phyloP scores from a whole-genome alignment of 1,140 invertebrate genomes.

The Calosoma granatense region DNA sequence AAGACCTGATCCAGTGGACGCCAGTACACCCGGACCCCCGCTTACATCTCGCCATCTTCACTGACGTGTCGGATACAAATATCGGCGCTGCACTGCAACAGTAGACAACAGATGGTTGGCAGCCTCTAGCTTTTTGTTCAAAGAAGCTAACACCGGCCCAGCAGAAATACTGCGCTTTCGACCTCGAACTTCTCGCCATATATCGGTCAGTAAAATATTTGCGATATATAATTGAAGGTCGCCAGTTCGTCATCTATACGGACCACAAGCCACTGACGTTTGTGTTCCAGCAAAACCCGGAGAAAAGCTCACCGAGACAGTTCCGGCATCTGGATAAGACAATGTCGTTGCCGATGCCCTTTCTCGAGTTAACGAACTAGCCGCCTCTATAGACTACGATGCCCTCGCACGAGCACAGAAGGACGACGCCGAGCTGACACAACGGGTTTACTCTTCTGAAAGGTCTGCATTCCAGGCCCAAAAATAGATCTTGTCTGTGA shows the following conservation, averaged over 20 bases:
- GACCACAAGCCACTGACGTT: slow-evolving; percentile 30
- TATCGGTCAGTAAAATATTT: slow-evolving; percentile 27
- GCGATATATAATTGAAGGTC: slow-evolving; percentile 23
- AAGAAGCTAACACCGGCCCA: slow-evolving; percentile 24
- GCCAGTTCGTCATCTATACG: slow-evolving; percentile 25
- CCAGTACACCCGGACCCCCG: slow-evolving; percentile 19
- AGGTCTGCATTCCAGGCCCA: slow-evolving; percentile 9
- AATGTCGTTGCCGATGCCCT: slow-evolving; percentile 25
- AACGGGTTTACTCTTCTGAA: slow-evolving; percentile 5
- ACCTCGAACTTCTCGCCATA: slow-evolving; percentile 31
- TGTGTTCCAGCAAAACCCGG: slow-evolving; percentile 23
- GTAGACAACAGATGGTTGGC: slow-evolving; percentile 13
- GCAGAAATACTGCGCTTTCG: slow-evolving; percentile 24
- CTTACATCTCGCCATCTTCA: slow-evolving; percentile 15
- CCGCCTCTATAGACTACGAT: slow-evolving; percentile 8
- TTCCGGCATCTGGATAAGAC: slow-evolving; percentile 16
- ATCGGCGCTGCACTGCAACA: slow-evolving; percentile 32
- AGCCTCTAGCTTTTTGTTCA: slow-evolving; percentile 33
- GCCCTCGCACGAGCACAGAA: slow-evolving; percentile 12
- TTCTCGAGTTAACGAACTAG: slow-evolving; percentile 17
- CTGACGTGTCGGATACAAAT: slow-evolving; percentile 28
- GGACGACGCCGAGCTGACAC: slow-evolving; percentile 16
- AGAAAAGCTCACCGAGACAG: slow-evolving; percentile 24
- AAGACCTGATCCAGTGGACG: slow-evolving; percentile 25
- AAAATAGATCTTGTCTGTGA: slow-evolving; percentile 17